Conservation (phyloP, 2,888 invertebrate species). For the Isoperla grammatica region DNA sequence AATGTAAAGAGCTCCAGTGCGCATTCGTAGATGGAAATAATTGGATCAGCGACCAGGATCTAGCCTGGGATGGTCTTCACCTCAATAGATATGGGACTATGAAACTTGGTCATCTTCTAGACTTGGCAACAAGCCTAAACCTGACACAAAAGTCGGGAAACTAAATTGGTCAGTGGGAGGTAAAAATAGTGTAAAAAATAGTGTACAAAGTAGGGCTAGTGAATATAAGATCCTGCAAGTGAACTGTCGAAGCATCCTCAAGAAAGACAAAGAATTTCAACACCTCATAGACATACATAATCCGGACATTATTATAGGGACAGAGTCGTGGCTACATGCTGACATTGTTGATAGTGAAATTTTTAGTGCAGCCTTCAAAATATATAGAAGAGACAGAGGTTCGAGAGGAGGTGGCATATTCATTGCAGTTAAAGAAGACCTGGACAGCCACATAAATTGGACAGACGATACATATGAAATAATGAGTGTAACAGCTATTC, state of each 20-base stretch:
- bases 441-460: background rate
- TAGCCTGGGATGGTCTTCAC: background rate
- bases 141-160: background rate
- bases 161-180: background rate
- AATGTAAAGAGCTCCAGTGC: background rate
- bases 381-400: conserved; percentile 2
- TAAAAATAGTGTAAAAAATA: too few species aligned
- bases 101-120: background rate
- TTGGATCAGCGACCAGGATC: background rate
- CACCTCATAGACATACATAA: conserved; percentile 1
- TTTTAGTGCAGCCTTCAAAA: background rate
- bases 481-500: background rate
- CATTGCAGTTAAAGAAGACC: background rate
- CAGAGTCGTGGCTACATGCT: conserved; percentile 5
- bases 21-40: background rate
- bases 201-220: too few species aligned
- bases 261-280: background rate
- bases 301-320: conserved; percentile 6
- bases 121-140: background rate
- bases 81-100: background rate
- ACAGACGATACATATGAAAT: background rate
- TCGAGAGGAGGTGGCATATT: conserved; percentile 1
- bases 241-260: conserved; percentile 7
- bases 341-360: background rate
- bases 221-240: background rate